Evolutionary conservation across 2,888 invertebrate species (phyloP), one percentile per base, ranked within the genome.

Genomic region (Cabera pusaria): DNA sequence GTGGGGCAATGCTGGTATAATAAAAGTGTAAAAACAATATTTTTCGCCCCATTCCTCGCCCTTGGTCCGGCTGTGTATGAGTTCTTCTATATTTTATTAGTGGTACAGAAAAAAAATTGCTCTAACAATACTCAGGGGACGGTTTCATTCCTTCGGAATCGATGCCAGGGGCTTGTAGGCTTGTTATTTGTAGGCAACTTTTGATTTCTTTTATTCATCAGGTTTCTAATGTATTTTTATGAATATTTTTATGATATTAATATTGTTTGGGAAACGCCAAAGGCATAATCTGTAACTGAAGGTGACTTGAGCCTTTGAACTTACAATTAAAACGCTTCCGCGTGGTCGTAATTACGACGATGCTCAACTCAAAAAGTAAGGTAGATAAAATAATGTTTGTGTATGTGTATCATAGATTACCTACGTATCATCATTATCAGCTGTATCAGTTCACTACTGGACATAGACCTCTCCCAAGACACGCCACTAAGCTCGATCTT

Each of bases 21-120:
- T 18, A 5, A 18, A 2, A 18, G 5, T 6, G 18, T 2, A 12
- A 16, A 11, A 11, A 6, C 1, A 11, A 11, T 24, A 27, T 5
- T 5, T 18, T 12, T 4, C 6, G 2, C 2, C 35, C 35, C 22
- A 22, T 1, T 6, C 6, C 7, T 10, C 16, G 1, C 3, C 28
- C 40, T 40, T 3, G 12, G 2, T 40, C 14, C 34, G 24, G 4
- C 16, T 19, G 2, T 8, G n/a, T 12, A 11, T 11, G 31, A 18
- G 22, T 26, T 42, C 22, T 35, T 35, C 41, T 42, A 42, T 42
- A 42, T 42, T 42, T 42, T 42, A 42, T 36, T 36, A 42, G 35
- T 42, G 35, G 22, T 12, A 18, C 11, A 26, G 25, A 35, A 41
- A 42, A 41, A n/a, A 42, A 42, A 26, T 22, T 22, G 35, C 31